These are phyloP conservation scores for Indicator maculatus DNA, from an alignment of 2,113 vertebrate species.

Conservation along the genomic window DNA sequence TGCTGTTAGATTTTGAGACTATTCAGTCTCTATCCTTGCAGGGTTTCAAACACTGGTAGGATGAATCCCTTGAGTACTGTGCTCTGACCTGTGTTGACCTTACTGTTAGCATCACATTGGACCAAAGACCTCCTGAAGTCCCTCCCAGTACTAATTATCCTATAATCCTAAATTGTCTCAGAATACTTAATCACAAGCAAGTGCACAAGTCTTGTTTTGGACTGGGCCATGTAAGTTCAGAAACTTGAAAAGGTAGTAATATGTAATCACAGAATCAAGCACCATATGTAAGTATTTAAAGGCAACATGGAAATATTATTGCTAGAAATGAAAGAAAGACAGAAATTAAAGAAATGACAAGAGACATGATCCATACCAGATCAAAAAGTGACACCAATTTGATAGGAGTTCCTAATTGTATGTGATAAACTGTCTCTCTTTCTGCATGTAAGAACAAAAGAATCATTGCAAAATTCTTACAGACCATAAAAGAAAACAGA, in stretches of 20 bases:
- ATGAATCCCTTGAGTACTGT: neutral
- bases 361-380: neutral
- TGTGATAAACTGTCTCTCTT: neutral
- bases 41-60: neutral
- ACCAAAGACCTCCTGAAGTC: neutral
- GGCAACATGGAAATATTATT: neutral
- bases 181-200: neutral
- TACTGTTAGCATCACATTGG: neutral
- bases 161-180: neutral
- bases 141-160: neutral
- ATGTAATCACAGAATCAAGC: neutral
- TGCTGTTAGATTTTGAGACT: neutral
- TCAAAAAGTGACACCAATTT: neutral
- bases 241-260: neutral
- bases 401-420: neutral
- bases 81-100: neutral
- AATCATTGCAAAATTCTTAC: neutral
- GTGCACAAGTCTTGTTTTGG: neutral
- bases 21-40: neutral
- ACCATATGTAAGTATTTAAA: neutral
- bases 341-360: neutral
- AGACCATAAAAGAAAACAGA: neutral
- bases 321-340: neutral
- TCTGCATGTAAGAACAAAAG: neutral
- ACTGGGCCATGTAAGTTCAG: neutral